These are phyloP conservation scores for Rhinophrynus dorsalis DNA, from an alignment of 2,797 vertebrate species.

Conservation along the genomic window DNA sequence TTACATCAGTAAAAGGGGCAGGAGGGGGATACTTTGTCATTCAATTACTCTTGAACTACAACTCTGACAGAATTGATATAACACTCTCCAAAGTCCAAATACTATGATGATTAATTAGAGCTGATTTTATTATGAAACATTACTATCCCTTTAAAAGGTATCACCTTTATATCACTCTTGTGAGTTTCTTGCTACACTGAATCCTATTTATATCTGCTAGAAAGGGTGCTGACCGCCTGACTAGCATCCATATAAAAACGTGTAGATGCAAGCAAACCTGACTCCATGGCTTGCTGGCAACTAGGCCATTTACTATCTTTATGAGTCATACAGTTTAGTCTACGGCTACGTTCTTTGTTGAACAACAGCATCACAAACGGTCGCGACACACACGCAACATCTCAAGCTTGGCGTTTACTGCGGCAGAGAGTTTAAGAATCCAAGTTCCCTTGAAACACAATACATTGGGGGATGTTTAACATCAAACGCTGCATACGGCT, in stretches of 20 bases:
- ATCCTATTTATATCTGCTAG: no score
- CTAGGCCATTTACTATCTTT: constrained; percentile 57
- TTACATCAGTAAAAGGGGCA: no score
- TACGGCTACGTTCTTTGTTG: constrained; percentile 56
- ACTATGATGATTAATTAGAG: no score
- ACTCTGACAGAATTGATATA: no score
- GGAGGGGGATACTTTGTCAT: no score
- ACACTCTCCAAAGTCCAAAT: no score
- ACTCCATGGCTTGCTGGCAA: constrained; percentile 57
- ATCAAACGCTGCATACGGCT: constrained; percentile 23
- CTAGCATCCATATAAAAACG: neutral
- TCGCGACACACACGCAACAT: constrained; percentile 32
- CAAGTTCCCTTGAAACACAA: constrained; percentile 28
- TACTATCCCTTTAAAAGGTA: no score
- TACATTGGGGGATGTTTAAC: constrained; percentile 31
- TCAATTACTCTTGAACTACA: no score
- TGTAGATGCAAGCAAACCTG: constrained; percentile 55
- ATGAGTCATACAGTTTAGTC: constrained; percentile 64
- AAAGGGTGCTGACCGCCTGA: no score
- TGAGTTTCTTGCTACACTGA: no score
- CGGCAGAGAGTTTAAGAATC: constrained; percentile 26
- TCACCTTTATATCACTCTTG: no score
- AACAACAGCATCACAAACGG: constrained; percentile 52
- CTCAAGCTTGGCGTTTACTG: constrained; percentile 35
- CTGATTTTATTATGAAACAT: no score